phyloP scores from a whole-genome alignment of 1,140 invertebrate species.

The Semibalanus balanoides region DNA sequence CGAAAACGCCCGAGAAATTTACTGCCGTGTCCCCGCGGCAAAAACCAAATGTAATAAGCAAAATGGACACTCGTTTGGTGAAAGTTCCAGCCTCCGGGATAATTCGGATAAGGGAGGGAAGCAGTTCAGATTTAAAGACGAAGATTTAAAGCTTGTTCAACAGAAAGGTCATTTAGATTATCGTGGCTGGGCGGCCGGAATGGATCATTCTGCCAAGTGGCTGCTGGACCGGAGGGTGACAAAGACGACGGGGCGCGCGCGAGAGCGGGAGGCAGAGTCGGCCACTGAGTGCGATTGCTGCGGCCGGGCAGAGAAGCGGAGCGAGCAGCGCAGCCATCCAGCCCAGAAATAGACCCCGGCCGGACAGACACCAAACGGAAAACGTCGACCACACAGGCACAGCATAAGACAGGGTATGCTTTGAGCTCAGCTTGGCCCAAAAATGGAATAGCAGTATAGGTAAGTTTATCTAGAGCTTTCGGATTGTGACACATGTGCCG shows the following conservation, averaged over 20 bases:
- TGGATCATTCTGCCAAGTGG: neutral
- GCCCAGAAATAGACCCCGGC: no score
- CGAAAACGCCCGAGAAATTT: conserved; percentile 1
- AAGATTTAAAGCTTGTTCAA: conserved; percentile 2
- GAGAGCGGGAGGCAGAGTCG: no score
- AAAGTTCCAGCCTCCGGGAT: neutral
- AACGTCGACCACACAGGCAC: no score
- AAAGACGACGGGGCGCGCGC: neutral
- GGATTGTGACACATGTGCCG: no score
- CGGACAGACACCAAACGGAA: no score
- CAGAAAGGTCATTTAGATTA: conserved; percentile 2
- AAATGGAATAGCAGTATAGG: no score
- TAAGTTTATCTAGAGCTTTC: no score
- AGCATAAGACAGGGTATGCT: no score
- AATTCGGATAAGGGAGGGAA: neutral
- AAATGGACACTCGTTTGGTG: conserved; percentile 1
- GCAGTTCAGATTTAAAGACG: conserved; percentile 2
- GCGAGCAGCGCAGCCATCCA: no score
- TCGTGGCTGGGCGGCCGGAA: neutral
- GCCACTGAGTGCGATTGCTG: neutral
- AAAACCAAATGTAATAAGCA: conserved; percentile 2
- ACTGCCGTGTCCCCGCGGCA: neutral
- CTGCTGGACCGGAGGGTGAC: neutral
- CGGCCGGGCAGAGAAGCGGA: no score
- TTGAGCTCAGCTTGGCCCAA: no score